Percentiles rank a stretch among this genome's conserved stretches.
Evolutionary conservation across 2,797 vertebrate genomes (phyloP).

Genomic region (Chloroceryle amazona): DNA sequence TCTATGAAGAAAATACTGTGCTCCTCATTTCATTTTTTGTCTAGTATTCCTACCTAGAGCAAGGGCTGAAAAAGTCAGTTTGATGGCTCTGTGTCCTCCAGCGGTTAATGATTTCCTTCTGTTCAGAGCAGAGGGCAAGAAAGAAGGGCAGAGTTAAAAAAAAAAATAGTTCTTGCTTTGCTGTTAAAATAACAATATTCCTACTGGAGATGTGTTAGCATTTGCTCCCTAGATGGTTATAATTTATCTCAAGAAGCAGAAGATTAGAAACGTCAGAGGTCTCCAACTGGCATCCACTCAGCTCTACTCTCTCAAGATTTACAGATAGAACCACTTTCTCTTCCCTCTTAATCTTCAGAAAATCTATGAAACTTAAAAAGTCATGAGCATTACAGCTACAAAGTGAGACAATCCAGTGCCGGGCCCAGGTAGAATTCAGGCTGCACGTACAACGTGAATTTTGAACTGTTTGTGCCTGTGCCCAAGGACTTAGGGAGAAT

Average conservation of each 20-base stretch:
- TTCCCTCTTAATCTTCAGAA: not conserved
- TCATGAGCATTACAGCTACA: not conserved
- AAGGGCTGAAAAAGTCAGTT: not conserved
- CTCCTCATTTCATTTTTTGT: not conserved
- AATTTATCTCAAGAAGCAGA: not conserved
- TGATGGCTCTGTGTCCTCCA: not conserved
- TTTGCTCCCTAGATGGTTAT: not conserved
- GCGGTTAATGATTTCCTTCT: constrained; percentile 2
- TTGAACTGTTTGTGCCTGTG: not conserved
- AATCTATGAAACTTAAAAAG: not conserved
- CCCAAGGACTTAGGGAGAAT: not conserved
- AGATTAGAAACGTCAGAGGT: not conserved
- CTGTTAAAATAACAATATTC: constrained; percentile 19
- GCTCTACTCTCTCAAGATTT: not conserved
- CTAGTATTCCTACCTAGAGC: not conserved
- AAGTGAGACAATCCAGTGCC: not conserved
- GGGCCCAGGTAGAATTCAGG: not conserved
- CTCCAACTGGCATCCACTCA: not conserved
- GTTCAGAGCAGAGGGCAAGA: not conserved
- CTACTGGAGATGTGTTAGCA: not conserved
- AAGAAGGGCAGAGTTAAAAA: not conserved
- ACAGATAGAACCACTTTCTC: not conserved
- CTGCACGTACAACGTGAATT: not conserved
- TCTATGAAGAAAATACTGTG: not conserved
- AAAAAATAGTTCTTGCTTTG: not conserved